phyloP scores from a whole-genome alignment of 2,797 vertebrate genomes.

The Megaceryle alcyon region DNA sequence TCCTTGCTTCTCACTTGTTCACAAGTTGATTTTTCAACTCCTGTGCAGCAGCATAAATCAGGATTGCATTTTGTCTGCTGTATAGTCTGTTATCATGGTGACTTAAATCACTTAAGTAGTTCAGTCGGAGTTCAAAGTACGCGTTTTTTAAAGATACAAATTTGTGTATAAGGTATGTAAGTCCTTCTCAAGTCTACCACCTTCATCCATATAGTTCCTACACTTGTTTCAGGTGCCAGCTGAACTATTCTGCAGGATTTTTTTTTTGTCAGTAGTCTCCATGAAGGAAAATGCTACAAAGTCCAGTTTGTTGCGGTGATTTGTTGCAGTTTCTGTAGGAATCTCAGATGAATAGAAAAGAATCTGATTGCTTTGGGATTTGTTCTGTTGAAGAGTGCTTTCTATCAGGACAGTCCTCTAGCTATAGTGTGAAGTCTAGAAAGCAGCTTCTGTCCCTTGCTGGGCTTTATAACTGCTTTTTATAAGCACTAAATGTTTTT shows the following conservation, averaged over 20 bases:
- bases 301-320: background rate
- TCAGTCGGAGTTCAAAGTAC: background rate
- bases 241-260: background rate
- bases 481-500: background rate
- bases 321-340: background rate
- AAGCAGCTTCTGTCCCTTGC: background rate
- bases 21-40: background rate
- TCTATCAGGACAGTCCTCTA: background rate
- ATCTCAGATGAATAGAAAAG: background rate
- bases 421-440: background rate
- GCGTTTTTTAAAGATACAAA: background rate
- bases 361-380: background rate
- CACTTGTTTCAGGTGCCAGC: background rate
- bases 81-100: background rate
- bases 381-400: background rate
- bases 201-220: background rate
- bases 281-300: rapidly evolving
- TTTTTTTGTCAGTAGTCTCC: background rate
- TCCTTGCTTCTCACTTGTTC: background rate
- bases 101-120: constrained; percentile 1
- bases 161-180: background rate
- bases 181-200: background rate
- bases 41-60: background rate
- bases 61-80: constrained; percentile 6
- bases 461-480: background rate